These are phyloP conservation scores for Leptinotarsa texana DNA, from an alignment of 1,140 invertebrate species.

Conservation along the genomic window DNA sequence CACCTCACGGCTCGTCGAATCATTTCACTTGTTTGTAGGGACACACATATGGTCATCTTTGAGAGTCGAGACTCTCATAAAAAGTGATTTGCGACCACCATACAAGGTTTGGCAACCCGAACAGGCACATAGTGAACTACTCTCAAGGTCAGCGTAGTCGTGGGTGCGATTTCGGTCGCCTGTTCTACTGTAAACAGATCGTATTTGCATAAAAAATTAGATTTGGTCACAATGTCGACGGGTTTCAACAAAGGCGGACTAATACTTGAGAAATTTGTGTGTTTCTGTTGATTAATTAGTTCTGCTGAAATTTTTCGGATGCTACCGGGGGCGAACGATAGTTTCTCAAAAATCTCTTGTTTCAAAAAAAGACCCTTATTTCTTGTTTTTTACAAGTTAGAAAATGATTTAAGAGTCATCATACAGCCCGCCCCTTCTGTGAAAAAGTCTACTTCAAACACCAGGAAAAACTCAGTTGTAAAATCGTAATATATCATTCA, in stretches of 20 bases:
- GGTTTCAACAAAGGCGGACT: background rate
- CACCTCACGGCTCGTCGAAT: slow-evolving; percentile 38
- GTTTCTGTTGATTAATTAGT: background rate
- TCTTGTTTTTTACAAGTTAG: too few relatives aligned
- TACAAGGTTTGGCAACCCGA: slow-evolving; percentile 43
- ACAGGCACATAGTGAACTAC: slow-evolving; percentile 32
- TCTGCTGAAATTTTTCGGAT: background rate
- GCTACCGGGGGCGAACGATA: too few relatives aligned
- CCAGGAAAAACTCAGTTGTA: too few relatives aligned
- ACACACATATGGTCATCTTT: slow-evolving; percentile 42
- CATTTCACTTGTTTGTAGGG: slow-evolving; percentile 39
- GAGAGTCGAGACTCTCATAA: slow-evolving; percentile 37
- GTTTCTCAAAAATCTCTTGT: too few relatives aligned
- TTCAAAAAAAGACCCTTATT: too few relatives aligned
- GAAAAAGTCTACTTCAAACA: too few relatives aligned
- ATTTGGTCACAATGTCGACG: slow-evolving; percentile 4
- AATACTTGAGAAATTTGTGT: background rate
- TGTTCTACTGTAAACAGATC: background rate
- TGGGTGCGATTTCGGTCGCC: slow-evolving; percentile 34
- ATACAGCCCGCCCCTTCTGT: too few relatives aligned
- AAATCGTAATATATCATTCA: too few relatives aligned
- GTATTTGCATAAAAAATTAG: slow-evolving; percentile 23
- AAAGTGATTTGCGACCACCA: slow-evolving; percentile 43
- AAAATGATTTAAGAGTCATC: too few relatives aligned
- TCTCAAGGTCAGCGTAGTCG: slow-evolving; percentile 36